phyloP scores from a whole-genome alignment of 1,140 invertebrate species.

The Neodiprion pinetum region DNA sequence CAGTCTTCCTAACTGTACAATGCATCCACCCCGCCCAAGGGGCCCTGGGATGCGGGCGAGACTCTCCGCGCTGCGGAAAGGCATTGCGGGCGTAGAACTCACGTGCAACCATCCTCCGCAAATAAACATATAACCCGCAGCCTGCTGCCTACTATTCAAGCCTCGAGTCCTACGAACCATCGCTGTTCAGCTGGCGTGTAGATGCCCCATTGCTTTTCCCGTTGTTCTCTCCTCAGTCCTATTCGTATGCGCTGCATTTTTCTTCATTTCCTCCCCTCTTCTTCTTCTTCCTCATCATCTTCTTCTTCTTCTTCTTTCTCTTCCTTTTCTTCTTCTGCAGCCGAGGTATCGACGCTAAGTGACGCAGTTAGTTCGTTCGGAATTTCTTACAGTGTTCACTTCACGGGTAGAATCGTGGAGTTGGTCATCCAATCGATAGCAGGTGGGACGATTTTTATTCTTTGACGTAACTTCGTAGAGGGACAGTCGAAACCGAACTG shows the following conservation, averaged over 20 bases:
- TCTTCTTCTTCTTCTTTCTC: background rate
- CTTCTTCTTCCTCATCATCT: background rate
- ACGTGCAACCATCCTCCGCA: background rate
- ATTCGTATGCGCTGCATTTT: background rate
- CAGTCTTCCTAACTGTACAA: constrained; percentile 1
- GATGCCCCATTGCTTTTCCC: background rate
- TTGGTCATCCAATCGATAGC: background rate
- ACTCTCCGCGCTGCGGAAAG: background rate
- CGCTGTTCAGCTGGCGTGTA: background rate
- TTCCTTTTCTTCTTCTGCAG: background rate
- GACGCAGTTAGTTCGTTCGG: background rate
- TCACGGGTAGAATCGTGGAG: background rate
- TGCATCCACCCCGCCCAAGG: constrained; percentile 4
- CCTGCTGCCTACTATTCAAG: background rate
- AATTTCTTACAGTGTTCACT: background rate
- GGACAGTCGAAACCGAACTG: background rate
- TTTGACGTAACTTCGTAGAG: background rate
- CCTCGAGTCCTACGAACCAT: background rate
- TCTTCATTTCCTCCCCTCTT: background rate
- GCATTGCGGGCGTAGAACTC: background rate
- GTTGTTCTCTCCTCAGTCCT: background rate
- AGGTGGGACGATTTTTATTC: background rate
- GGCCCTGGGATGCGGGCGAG: background rate
- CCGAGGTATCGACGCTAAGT: background rate
- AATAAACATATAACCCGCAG: background rate